Evolutionary conservation across 2,888 invertebrate species (phyloP), one percentile per base, ranked within the genome.

Genomic region (Panopea generosa): DNA sequence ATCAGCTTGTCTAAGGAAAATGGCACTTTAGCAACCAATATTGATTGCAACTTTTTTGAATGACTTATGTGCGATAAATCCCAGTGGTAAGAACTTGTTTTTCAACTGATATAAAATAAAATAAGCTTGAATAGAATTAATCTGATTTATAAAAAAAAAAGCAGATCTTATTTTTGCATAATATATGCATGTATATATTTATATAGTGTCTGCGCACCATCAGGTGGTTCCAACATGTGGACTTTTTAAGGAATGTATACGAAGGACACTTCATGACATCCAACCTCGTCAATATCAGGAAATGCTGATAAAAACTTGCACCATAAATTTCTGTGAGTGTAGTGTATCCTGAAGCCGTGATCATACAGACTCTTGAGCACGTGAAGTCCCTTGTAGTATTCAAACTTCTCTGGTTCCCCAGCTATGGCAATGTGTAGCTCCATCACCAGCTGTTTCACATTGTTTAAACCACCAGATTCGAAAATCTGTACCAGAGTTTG

Each of bases 231-330:
- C 6, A n/a, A 47, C 4, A 47, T n/a, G 16, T 11, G 20, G 47
- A 47, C 22, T 61, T 45, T 63, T 40, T 33, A 33, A 38, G 70
- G 67, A 69, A 77, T 73, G 53, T 77, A 73, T 7, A 84, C 63
- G 66, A 85, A 84, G 3, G 83, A 83, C 24, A 87, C 77, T 68
- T 87, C 85, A 65, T 87, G 86, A 53, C 86, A 87, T 14, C 85
- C 85, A 50, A 79, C 62, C 49, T 84, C 78, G 59, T 84, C 83
- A 56, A 82, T 71, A 7, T 76, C 74, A 26, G 74, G 81, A 49
- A 86, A 84, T 49, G 80, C 66, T 38, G 87, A 86, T 18, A 83
- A 52, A 77, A 84, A 89, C 59, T 74, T 75, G 61, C 89, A 89
- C 66, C 85, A 87, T 6, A 77, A 40, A 68, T 89, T 89, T 47